Evolutionary conservation across 2,797 vertebrate species (phyloP).

Genomic region (Pseudocheirus occidentalis): DNA sequence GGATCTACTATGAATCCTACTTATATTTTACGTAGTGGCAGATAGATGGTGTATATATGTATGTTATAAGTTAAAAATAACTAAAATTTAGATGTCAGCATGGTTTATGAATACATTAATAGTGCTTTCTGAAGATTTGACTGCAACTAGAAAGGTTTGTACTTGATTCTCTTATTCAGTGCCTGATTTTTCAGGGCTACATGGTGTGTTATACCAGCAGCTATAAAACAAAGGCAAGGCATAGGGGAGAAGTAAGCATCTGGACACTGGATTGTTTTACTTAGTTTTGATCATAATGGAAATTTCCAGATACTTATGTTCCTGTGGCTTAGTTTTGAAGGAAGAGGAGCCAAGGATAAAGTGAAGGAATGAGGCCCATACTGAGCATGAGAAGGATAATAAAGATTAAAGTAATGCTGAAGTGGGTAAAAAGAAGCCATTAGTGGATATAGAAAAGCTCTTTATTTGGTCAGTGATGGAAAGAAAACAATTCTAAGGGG

Average conservation of each 20-base stretch:
- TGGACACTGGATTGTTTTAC: background rate
- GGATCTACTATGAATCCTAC: slow-evolving; percentile 6
- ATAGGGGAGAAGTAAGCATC: slow-evolving; percentile 35
- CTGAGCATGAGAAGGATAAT: background rate
- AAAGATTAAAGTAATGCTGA: slow-evolving; percentile 45
- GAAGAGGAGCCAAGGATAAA: background rate
- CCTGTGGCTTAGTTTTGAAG: slow-evolving; percentile 30
- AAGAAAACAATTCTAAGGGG: slow-evolving; percentile 51
- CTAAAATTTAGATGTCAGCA: slow-evolving; percentile 67
- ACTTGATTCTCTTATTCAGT: slow-evolving; percentile 17
- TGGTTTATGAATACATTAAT: slow-evolving; percentile 54
- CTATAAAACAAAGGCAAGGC: slow-evolving; percentile 40
- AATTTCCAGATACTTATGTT: slow-evolving; percentile 42
- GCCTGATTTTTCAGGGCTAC: slow-evolving; percentile 19
- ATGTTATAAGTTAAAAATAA: slow-evolving; percentile 77
- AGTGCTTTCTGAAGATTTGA: slow-evolving; percentile 49
- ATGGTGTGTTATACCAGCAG: background rate
- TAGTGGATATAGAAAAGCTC: slow-evolving; percentile 30
- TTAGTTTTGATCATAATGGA: background rate
- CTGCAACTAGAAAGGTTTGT: slow-evolving; percentile 68
- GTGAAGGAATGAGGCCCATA: background rate
- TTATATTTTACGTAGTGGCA: slow-evolving; percentile 28
- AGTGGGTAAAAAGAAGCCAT: slow-evolving; percentile 43
- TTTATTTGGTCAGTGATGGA: slow-evolving; percentile 61
- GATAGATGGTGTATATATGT: slow-evolving; percentile 14